Base-by-base conservation (phyloP, 1,140 invertebrate species). In the Neotoxoptera formosana region DNA sequence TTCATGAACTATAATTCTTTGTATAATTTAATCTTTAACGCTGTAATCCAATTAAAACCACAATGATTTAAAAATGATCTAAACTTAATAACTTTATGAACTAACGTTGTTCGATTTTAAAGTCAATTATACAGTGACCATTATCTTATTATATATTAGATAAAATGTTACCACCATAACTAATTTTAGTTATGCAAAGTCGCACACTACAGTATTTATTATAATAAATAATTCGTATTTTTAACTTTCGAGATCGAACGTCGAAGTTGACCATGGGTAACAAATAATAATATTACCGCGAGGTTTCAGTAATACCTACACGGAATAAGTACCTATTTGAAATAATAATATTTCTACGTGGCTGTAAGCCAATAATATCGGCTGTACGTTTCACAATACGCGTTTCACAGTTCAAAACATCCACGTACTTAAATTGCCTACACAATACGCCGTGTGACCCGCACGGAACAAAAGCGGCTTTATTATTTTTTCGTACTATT, bases 391-490 rank as follows among this genome's bases (percentile, higher is more conserved):
- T 25, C 21, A 47, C 45, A 51, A n/a, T 20, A 76, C 30, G n/a
- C 60, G 30, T 76, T 67, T 67, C 30, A 51, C 48, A 36, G 30
- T 89, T 34, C 53, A 60, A 67, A 93, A 93, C 91, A 45, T 84
- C 8, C 1, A 7, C 7, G 91, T 93, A 84, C 67, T 86, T 84
- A 36, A 86, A 93, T 93, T 93, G 91, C 91, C 91, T 93, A 86
- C 11, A 53, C 34, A 48, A 51, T 92, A 91, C 93, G 89, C 87
- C 91, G 91, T 84, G 48, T 84, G 34, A 86, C 81, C 48, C 20
- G n/a, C n/a, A 76, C 60, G 41, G 48, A 83, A 51, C 41, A 47
- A n/a, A 53, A 6, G 48, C 7, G 51, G 9, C 9, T 30, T 45
- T 41, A 84, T 67, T 76, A 53, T 76, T 67, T 76, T n/a, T 76